These are phyloP conservation scores for Epistrophe eligans DNA, from an alignment of 2,888 invertebrate genomes.

Conservation along the genomic window DNA sequence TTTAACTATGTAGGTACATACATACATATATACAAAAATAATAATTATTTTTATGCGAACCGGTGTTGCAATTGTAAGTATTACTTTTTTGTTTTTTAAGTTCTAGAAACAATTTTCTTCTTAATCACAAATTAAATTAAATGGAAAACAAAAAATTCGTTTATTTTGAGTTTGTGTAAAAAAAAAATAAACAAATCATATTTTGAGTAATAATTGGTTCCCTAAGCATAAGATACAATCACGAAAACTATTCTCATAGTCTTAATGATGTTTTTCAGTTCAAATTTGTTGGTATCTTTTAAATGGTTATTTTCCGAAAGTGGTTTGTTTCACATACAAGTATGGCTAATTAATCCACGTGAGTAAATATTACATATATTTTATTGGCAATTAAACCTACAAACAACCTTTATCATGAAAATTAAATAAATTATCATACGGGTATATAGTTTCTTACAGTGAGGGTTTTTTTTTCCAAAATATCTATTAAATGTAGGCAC, in stretches of 20 bases:
- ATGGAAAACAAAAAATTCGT: no score
- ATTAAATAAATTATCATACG: neutral
- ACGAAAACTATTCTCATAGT: neutral
- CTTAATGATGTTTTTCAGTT: neutral
- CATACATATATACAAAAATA: no score
- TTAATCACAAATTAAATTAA: no score
- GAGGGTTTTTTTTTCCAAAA: neutral
- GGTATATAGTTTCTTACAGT: neutral
- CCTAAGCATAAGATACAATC: neutral
- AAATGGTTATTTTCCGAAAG: neutral
- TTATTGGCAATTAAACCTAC: slow-evolving; percentile 1
- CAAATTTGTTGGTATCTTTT: neutral
- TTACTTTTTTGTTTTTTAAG: no score
- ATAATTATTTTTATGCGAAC: no score
- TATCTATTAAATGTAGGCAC: no score
- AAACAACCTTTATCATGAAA: slow-evolving; percentile 7
- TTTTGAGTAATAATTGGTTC: neutral
- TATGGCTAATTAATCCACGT: slow-evolving; percentile 2
- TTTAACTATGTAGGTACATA: no score
- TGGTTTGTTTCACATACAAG: neutral
- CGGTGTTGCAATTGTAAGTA: no score
- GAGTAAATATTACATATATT: neutral
- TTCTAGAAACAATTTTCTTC: no score
- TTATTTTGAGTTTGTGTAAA: no score
- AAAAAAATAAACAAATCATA: no score